Base-by-base conservation (phyloP, 2,888 invertebrate genomes). In the Trichogramma dendrolimi region DNA sequence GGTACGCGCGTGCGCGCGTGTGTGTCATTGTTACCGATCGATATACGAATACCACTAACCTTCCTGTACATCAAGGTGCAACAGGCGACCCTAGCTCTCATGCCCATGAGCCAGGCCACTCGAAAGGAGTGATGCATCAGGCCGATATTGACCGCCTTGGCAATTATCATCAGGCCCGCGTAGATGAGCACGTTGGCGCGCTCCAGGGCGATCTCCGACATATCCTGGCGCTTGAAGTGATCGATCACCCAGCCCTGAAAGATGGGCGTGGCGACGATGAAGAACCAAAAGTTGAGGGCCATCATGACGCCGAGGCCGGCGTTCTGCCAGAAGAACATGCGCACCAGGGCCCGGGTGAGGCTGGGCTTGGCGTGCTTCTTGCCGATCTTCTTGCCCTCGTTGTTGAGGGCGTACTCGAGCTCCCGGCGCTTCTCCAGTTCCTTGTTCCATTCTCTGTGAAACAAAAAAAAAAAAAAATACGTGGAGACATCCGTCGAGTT, bases 31-130 rank as follows among this genome's bases (percentile, higher is more conserved):
- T 27, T 14, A 2, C 1, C 14, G 14, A 14, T 14, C 14, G 14
- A 14, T 14, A 14, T 14, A 14, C 14, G 14, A 14, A 14, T 14
- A 14, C 14, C 14, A 27, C 71, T 71, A 76, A 90, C 87, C 83
- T 89, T 90, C 73, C 86, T 81, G 72, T 87, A 89, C 65, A 90
- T 80, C 4, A 89, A 76, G 0, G 86, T 84, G 69, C 87, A 87
- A 63, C 86, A 85, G 0, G 88, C 87, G 4, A 89, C 81, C 39
- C 90, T 80, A 71, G 87, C 79, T 67, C 84, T 80, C 82, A 88
- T 86, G 7, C 90, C 89, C 63, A 82, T 74, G 54, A 80, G 67
- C 10, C 76, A 71, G 44, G 77, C 73, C 0, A 76, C 60, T n/a
- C 81, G 67, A 57, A 78, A 78, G 1, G 73, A 69, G 61, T 83